Conservation (phyloP, 2,888 invertebrate species). For the Flabesymbios commensalis region DNA sequence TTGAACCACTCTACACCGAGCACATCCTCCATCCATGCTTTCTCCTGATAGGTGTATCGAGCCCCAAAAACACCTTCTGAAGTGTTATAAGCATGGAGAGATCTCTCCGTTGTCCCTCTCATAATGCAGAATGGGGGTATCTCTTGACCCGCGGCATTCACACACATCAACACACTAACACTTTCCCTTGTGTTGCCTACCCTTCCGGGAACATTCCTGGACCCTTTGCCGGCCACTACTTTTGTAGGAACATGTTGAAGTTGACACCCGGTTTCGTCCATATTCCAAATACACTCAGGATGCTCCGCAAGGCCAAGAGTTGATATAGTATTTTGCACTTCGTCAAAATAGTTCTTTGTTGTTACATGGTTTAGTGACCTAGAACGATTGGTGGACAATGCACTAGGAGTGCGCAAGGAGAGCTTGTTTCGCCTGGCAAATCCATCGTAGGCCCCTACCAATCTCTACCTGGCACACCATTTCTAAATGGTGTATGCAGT, state of each 20-base stretch:
- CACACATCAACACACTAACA: background rate
- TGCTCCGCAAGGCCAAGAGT: background rate
- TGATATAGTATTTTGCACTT: background rate
- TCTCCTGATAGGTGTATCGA: conserved; percentile 31
- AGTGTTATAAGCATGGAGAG: background rate
- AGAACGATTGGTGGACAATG: background rate
- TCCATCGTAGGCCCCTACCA: conserved; percentile 6
- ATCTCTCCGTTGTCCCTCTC: background rate
- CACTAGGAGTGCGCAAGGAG: background rate
- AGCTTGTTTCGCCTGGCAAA: background rate
- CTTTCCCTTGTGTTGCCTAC: background rate
- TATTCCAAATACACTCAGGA: background rate
- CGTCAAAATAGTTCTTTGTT: background rate
- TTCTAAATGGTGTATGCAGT: conserved; percentile 2
- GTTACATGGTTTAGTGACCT: background rate
- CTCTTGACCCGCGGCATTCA: background rate
- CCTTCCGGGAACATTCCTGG: conserved; percentile 1
- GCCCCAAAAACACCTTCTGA: conserved; percentile 21
- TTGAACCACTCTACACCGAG: conserved; percentile 38
- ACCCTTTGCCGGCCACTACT: background rate
- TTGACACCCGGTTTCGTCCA: background rate
- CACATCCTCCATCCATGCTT: conserved; percentile 37
- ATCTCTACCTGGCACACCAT: background rate
- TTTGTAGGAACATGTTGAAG: background rate
- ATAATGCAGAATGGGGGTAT: background rate